Percentiles rank a stretch among this genome's conserved stretches.
phyloP scores from a whole-genome alignment of 2,797 vertebrate species.

The Euphonia xanthogaster region DNA sequence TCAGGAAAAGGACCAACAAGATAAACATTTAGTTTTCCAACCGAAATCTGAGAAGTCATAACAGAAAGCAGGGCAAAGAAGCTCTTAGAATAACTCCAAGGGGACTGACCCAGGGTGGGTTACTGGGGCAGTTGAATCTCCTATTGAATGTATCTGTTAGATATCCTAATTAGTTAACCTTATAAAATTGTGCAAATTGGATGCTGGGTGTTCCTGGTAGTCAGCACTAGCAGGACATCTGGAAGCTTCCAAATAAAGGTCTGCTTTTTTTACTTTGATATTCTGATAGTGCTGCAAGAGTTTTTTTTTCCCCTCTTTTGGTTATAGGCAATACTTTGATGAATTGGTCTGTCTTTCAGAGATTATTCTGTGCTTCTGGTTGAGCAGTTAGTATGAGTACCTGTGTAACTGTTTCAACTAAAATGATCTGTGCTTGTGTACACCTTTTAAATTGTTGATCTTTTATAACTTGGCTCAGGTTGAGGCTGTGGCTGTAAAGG shows the following conservation, averaged over 20 bases:
- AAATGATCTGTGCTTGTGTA: not conserved
- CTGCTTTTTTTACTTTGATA: not conserved
- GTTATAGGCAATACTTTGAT: not conserved
- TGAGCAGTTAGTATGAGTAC: not conserved
- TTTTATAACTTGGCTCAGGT: not conserved
- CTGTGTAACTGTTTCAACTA: not conserved
- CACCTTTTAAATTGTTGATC: not conserved
- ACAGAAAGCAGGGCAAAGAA: not conserved
- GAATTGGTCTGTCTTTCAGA: not conserved
- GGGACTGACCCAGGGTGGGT: not conserved
- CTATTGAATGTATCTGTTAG: not conserved
- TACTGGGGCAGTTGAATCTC: not conserved
- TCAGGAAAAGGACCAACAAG: not conserved
- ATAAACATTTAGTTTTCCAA: not conserved
- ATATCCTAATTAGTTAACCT: not conserved
- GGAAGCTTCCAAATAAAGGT: not conserved
- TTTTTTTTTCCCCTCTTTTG: not conserved
- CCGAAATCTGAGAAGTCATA: not conserved
- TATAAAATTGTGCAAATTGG: not conserved
- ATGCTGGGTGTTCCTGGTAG: not conserved
- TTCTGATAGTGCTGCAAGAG: not conserved
- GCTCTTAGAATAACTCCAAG: not conserved
- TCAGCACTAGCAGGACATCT: not conserved
- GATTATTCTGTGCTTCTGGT: not conserved
- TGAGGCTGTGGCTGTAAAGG: not conserved